Base-by-base conservation (phyloP, 1,140 invertebrate species). In the Homarus americanus region DNA sequence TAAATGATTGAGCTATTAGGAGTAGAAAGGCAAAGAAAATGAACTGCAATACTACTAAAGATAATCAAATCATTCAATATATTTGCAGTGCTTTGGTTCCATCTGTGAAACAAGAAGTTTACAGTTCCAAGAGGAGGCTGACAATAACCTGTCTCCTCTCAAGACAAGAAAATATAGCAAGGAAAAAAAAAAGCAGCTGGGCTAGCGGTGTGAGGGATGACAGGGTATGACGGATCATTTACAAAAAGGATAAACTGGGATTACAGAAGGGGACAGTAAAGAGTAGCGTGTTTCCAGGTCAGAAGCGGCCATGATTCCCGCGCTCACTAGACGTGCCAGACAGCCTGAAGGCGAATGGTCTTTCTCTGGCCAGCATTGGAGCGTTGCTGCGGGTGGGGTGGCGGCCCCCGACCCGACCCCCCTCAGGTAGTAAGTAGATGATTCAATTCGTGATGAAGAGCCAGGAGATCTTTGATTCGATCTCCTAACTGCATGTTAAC, bases 381-480 rank as follows among this genome's bases (percentile, higher is more conserved):
- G 53, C 63, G 73, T 34, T 75, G 72, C 84, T 20, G 85, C 40
- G 69, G 80, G 73, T 41, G 80, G 73, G 83, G 53, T 69, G 87
- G 87, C 87, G 72, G 80, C 87, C 87, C 87, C 87, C 87, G 87
- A 90, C 87, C 87, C 75, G 87, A 58, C 88, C 87, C 87, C 73
- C 73, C 92, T 92, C 92, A 92, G 80, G 92, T 92, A 80, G 90
- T 92, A 66, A 92, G 86, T n/a, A 92, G 92, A 76, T 93, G 93
- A 86, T 93, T 96, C 92, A 98, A 96, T 95, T 98, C 97, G 94
- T 96, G 96, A 94, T 98, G 97, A 94, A 98, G 97, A 91, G 96
- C 96, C 90, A 96, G 96, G 93, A 98, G 95, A 94, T 98, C 98
- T 93, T 97, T 97, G 91, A 99, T 96, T 93, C 97, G 97, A 72